A percentile compares a stretch with the other conserved stretches of the same genome.
Conservation (phyloP, 1,140 invertebrate genomes). For the Drosophila subpulchrella region DNA sequence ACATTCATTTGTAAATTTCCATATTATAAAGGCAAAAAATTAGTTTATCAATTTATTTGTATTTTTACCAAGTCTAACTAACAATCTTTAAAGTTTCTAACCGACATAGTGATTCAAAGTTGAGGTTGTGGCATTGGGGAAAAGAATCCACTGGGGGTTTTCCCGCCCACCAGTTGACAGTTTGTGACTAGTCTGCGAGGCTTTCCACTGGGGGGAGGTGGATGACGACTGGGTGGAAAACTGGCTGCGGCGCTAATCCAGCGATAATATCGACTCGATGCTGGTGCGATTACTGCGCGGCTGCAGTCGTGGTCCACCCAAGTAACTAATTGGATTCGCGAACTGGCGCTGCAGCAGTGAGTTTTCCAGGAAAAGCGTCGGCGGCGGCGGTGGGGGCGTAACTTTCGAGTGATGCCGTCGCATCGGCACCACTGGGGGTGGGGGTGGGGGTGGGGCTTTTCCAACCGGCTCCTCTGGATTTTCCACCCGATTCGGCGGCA, state of each 20-base stretch:
- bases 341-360: conserved; percentile 86
- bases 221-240: not conserved
- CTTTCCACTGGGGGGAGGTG: not conserved
- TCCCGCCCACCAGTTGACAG: conserved; percentile 28
- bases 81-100: conserved; percentile 27
- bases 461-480: conserved; percentile 11
- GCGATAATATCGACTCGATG: conserved; percentile 89
- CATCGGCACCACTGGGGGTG: conserved; percentile 4
- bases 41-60: conserved; percentile 23
- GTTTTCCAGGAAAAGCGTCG: conserved; percentile 66
- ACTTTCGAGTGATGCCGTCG: conserved; percentile 37
- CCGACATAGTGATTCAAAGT: conserved; percentile 21
- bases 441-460: conserved; percentile 2
- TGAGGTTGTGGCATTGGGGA: conserved; percentile 26
- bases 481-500: conserved; percentile 1
- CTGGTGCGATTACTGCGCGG: conserved; percentile 86
- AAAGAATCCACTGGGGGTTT: conserved; percentile 13
- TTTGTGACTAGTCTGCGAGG: conserved; percentile 48
- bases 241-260: conserved; percentile 86
- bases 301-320: conserved; percentile 87
- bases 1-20: not conserved
- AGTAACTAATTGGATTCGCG: conserved; percentile 89
- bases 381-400: conserved; percentile 23
- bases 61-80: conserved; percentile 27
- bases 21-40: not conserved